Evolutionary conservation across 2,888 invertebrate genomes (phyloP), one percentile per base, ranked within the genome.

Genomic region (Microdon myrmicae): DNA sequence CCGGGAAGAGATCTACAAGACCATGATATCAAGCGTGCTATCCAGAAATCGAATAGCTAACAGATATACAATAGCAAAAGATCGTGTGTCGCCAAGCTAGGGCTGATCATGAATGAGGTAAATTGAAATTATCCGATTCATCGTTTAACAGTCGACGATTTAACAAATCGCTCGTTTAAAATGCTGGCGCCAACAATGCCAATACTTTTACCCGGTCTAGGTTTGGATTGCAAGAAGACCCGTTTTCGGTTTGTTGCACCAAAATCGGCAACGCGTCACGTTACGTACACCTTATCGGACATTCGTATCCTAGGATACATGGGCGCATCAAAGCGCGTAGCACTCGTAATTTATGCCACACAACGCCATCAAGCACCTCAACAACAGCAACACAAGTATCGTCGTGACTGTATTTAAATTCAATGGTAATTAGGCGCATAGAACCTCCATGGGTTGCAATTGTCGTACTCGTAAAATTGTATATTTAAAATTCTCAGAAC

Each of bases 381-480:
- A 38, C 41, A 43, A 59, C 37, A 44, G 16, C 28, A 8, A 47
- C 35, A 29, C 43, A 41, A 35, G 37, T 34, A 34, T 54, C 45
- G 66, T 66, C 53, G 60, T 53, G 67, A 67, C 56, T 67, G 68
- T 61, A 68, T 68, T 67, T 64, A 59, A 68, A 68, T 68, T 61
- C 67, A 61, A 51, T 67, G 53, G 56, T 67, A 68, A 68, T 68
- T 68, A 60, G 61, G 55, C 55, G 29, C 44, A 49, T 56, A 44
- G 39, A 39, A 39, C 25, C 19, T 8, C n/a, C n/a, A n/a, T 41
- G 17, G 2, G 9, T 35, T 32, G 41, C 41, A 37, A 17, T 22
- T 49, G 23, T 31, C 19, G 29, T 31, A 47, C 48, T 32, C 19
- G 49, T 38, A 25, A 19, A 39, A 29, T 39, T 31, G 31, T 45